Base-by-base conservation (phyloP, 2,888 invertebrate genomes). In the Drepanosiphum platanoidis region DNA sequence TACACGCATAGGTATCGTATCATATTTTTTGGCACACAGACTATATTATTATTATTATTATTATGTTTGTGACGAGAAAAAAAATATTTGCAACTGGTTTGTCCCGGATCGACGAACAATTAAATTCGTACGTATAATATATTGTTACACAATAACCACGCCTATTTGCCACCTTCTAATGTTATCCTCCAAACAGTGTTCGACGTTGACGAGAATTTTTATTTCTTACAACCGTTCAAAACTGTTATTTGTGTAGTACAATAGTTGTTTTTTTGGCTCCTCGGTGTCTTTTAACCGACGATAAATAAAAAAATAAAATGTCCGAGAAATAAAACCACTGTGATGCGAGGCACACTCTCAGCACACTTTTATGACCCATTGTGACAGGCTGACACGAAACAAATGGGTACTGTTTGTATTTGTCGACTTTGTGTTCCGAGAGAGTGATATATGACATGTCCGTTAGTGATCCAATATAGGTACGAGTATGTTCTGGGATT, bases 331-430 rank as follows among this genome's bases (percentile, higher is more conserved):
- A 84, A 84, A 84, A 84, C 84, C 84, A 75, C 84, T 52, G 46
- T 81, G 81, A 71, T 71, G 34, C 18, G 75, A 75, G 66, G 30
- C 74, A 68, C 18, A 77, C 27, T 52, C 64, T 72, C 80, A 84
- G 77, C 66, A 84, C 39, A 46, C 46, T 84, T 84, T 84, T 84
- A 84, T 68, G 75, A 84, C 84, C 75, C 75, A 84, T 84, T 84
- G 75, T 84, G 84, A 84, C 84, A 84, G 84, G 30, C 84, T 77
- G 84, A 84, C 84, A 68, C 18, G 84, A 84, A 81, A 84, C 64
- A 75, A 84, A 84, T 66, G 74, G 68, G 75, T 36, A 75, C 64
- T 66, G 75, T 84, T 75, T 77, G 75, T 84, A 84, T 75, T 84
- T 75, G 75, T 84, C 75, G 75, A 84, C 84, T 84, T 74, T 46